Percentiles rank a stretch among this genome's conserved stretches.
phyloP scores from a whole-genome alignment of 2,113 vertebrate genomes.

The Festucalex cinctus region DNA sequence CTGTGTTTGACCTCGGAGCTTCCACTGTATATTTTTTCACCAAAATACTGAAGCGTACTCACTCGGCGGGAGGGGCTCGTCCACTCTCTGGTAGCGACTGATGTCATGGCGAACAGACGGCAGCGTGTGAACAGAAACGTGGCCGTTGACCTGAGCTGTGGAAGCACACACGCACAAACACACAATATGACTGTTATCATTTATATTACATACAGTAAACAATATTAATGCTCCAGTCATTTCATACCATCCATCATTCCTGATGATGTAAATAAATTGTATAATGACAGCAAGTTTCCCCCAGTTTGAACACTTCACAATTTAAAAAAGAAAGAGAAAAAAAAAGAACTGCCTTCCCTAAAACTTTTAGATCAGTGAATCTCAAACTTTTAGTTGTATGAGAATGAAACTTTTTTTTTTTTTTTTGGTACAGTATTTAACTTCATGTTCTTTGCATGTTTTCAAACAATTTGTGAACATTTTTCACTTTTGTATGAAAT shows the following conservation, averaged over 20 bases:
- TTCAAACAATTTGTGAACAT: too few species aligned
- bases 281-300: background rate
- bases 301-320: background rate
- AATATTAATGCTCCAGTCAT: background rate
- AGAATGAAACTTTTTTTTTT: too few species aligned
- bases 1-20: background rate
- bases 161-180: conserved; percentile 15
- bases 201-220: background rate
- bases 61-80: conserved; percentile 94
- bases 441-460: too few species aligned
- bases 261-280: background rate
- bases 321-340: too few species aligned
- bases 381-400: too few species aligned
- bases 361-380: too few species aligned
- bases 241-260: background rate
- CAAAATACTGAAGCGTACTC: conserved; percentile 68
- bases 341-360: too few species aligned
- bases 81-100: conserved; percentile 92
- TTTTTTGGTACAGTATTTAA: too few species aligned
- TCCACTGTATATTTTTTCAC: background rate
- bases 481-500: too few species aligned
- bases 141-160: conserved; percentile 79
- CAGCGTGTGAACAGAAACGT: conserved; percentile 81
- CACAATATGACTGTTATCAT: background rate
- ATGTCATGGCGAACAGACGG: conserved; percentile 92